A percentile compares a stretch with the other conserved stretches of the same genome.
Conservation (phyloP, 2,113 vertebrate genomes). For the Rhinichthys klamathensis region DNA sequence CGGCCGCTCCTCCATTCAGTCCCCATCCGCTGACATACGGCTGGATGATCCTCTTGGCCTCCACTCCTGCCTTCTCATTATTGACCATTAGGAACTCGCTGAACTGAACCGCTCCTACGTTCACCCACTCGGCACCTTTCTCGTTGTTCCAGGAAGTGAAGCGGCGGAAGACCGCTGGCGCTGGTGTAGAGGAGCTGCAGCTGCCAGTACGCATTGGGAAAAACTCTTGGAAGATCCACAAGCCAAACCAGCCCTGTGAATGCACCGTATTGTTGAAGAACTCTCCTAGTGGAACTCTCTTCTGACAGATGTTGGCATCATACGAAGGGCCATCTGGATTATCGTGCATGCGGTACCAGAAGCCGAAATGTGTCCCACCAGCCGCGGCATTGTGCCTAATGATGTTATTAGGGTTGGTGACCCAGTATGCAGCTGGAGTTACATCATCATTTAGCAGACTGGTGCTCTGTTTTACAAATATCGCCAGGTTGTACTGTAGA, state of each 20-base stretch:
- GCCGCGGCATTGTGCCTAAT: slow-evolving; percentile 83
- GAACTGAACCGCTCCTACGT: slow-evolving; percentile 85
- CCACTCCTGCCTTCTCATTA: slow-evolving; percentile 83
- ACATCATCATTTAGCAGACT: slow-evolving; percentile 87
- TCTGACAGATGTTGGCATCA: slow-evolving; percentile 78
- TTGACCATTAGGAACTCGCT: slow-evolving; percentile 80
- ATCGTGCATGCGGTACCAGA: slow-evolving; percentile 88
- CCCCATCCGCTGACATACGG: slow-evolving; percentile 72
- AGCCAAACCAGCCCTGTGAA: slow-evolving; percentile 88
- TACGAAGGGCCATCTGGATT: slow-evolving; percentile 82
- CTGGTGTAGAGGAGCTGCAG: slow-evolving; percentile 69
- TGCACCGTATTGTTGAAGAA: slow-evolving; percentile 89
- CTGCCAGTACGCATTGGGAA: slow-evolving; percentile 76
- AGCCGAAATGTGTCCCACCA: slow-evolving; percentile 88
- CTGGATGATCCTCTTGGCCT: slow-evolving; percentile 77
- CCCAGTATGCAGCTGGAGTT: slow-evolving; percentile 86
- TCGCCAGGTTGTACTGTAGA: slow-evolving; percentile 85
- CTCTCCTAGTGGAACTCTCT: slow-evolving; percentile 81
- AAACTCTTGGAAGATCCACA: slow-evolving; percentile 86
- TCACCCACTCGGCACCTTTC: slow-evolving; percentile 88
- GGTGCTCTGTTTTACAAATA: slow-evolving; percentile 87
- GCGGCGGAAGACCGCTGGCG: slow-evolving; percentile 76
- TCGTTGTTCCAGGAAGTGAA: slow-evolving; percentile 87
- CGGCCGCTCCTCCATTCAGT: slow-evolving; percentile 73
- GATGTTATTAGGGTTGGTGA: slow-evolving; percentile 87